Percentiles rank a stretch among this genome's conserved stretches.
Conservation (phyloP, 2,888 invertebrate genomes). For the Copidosoma aretas region DNA sequence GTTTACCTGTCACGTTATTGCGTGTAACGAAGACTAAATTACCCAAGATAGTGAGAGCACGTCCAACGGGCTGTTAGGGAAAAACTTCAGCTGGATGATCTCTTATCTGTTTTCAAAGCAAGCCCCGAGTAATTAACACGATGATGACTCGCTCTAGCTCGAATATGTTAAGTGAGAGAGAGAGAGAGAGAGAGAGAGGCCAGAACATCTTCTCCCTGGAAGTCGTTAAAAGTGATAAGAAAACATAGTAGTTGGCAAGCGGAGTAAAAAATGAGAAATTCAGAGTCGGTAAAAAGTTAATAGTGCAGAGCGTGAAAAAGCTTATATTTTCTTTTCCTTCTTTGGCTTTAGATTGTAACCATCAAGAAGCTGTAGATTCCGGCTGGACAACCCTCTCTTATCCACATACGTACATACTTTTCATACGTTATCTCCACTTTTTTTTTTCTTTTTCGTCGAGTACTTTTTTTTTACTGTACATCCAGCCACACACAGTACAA, state of each 20-base stretch:
- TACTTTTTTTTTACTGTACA: no score
- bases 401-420: no score
- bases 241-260: slow-evolving; percentile 28
- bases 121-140: slow-evolving; percentile 35
- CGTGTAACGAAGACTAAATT: no score
- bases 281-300: slow-evolving; percentile 32
- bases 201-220: slow-evolving; percentile 36
- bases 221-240: slow-evolving; percentile 39
- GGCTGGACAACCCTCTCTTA: no score
- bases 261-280: slow-evolving; percentile 24
- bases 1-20: no score
- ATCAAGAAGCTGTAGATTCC: no score
- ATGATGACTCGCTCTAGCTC: slow-evolving; percentile 37
- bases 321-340: background rate
- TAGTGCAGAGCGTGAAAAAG: slow-evolving; percentile 31
- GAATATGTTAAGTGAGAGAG: slow-evolving; percentile 17
- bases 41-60: background rate
- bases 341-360: background rate
- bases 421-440: no score
- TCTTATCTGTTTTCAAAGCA: slow-evolving; percentile 29
- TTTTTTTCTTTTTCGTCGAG: no score
- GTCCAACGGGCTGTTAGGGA: slow-evolving; percentile 3
- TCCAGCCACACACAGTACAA: no score
- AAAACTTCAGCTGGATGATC: slow-evolving; percentile 28
- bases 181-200: slow-evolving; percentile 11